Base-by-base conservation (phyloP, 2,113 vertebrate species). In the Poicephalus gulielmi region DNA sequence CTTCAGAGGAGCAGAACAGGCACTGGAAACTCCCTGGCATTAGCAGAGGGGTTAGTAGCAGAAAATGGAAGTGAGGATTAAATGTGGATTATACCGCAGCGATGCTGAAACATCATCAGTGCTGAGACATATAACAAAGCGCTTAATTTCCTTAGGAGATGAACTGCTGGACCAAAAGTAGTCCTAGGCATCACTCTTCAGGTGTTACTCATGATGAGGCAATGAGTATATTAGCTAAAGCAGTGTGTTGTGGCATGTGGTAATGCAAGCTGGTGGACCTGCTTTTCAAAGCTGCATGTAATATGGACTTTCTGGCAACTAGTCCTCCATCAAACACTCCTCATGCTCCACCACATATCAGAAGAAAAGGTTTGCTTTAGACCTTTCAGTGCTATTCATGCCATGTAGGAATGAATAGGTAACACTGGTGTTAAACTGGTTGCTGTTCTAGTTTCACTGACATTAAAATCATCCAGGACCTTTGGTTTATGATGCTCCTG, bases 41-140 rank as follows among this genome's bases (percentile, higher is more conserved):
- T 31, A 82, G 39, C 66, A 41, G 74, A 78, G 69, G 64, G 50
- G 81, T 91, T 64, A 70, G 80, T 69, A 93, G 50, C 68, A 93
- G 83, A 67, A 96, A 90, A 90, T 23, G 71, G 85, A 84, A 67
- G 49, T 62, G 79, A 60, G 83, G 68, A 94, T 96, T 93, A 94
- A 81, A 77, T 25, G 74, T 79, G 62, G 77, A 87, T 95, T 96
- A 79, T 76, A 11, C 69, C 66, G 62, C 49, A 60, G 69, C 0
- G 1, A 86, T 53, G 63, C 83, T 77, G 76, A 74, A 91, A 66
- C 80, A 10, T 64, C 1, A 0, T 57, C 85, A 52, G 39, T 17
- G 33, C 68, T 69, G 94, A 88, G 69, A 55, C n/a, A 62, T 75
- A 35, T 47, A n/a, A 47, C 24, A 57, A 64, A 81, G 30, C 57